Base-by-base conservation (phyloP, 1,140 invertebrate genomes). In the Anastrepha ludens region DNA sequence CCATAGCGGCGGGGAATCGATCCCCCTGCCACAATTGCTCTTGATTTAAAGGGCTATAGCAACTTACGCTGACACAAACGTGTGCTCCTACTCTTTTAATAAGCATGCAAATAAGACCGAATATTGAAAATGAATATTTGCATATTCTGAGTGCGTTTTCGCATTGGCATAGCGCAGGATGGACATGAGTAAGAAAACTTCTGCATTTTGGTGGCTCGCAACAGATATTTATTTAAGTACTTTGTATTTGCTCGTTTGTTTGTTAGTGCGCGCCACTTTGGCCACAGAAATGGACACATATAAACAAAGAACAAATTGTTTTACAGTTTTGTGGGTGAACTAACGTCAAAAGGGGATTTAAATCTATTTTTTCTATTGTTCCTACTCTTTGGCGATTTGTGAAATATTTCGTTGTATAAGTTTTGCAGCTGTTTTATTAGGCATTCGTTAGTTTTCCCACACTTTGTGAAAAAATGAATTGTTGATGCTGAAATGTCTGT, bases 391-490 rank as follows among this genome's bases (percentile, higher is more conserved):
- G 65, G 65, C 29, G 62, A 39, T 74, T 41, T 74, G 67, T 74
- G 17, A 44, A n/a, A 74, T 74, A 74, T 74, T 74, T 74, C 41
- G 4, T 44, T 74, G 44, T 44, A 17, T 74, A 41, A 44, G 67
- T 44, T 74, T 74, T 74, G 41, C 15, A 44, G 13, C 39, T 44
- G 41, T 74, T 74, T 74, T 74, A 74, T 74, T 74, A 74, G 67
- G 67, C 67, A 74, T 74, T 74, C 67, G 67, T 47, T 74, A 74
- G 67, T 74, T 17, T 47, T 74, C 13, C 67, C 39, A 2, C 67
- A 47, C 67, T 44, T 44, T 47, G 67, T 47, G 15, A 15, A 44
- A 70, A 74, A 67, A 29, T 29, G 29, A 44, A 17, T 39, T 55
- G 50, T 55, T 55, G 50, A 55, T 55, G 6, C 50, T 55, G 50